Conservation (phyloP, 2,113 vertebrate genomes). For the Emydura subglobosa region DNA sequence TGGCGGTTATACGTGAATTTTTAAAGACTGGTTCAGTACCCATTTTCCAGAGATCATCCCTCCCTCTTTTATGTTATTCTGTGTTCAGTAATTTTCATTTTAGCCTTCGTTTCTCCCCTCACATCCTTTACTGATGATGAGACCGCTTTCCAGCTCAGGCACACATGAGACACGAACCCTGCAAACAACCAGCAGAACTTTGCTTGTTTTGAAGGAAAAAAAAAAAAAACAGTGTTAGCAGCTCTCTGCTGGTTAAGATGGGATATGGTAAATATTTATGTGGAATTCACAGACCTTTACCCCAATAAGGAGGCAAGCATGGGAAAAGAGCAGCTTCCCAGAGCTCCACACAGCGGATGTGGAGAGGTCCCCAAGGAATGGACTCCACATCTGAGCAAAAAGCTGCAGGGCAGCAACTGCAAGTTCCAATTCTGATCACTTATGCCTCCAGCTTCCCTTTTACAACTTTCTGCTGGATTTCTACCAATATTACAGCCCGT, state of each 20-base stretch:
- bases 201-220: not conserved
- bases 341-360: slow-evolving; percentile 52
- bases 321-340: slow-evolving; percentile 78
- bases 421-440: not conserved
- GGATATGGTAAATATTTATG: slow-evolving; percentile 76
- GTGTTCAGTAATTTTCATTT: not conserved
- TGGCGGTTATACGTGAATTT: not conserved
- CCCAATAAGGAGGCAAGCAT: slow-evolving; percentile 74
- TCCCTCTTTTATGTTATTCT: not conserved
- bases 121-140: not conserved
- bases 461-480: not conserved
- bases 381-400: not conserved
- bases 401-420: not conserved
- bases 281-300: slow-evolving; percentile 79
- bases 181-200: slow-evolving; percentile 26
- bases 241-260: slow-evolving; percentile 56
- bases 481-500: not conserved
- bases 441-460: not conserved
- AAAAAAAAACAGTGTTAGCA: slow-evolving; percentile 10
- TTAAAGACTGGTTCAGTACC: not conserved
- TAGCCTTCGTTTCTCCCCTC: not conserved
- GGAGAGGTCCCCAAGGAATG: slow-evolving; percentile 37
- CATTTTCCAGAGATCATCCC: not conserved
- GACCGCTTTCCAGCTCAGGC: not conserved
- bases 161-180: not conserved